Evolutionary conservation across 2,888 invertebrate genomes (phyloP).

Genomic region (Temnothorax rugatulus): DNA sequence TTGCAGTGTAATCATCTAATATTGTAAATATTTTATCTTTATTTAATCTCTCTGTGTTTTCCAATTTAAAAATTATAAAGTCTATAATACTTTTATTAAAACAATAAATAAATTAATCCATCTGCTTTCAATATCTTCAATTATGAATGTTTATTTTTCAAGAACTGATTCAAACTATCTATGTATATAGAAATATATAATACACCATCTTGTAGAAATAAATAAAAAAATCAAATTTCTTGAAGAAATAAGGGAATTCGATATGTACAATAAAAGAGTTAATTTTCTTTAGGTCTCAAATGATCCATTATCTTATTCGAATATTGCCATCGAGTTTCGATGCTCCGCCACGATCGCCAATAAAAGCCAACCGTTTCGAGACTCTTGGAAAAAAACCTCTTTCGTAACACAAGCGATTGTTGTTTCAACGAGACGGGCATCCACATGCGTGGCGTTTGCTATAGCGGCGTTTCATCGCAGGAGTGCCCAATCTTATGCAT

Average conservation of each 20-base stretch:
- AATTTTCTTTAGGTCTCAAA: not conserved
- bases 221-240: not conserved
- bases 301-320: not conserved
- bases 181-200: not conserved
- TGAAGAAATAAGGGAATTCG: not conserved
- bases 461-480: conserved; percentile 56
- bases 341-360: not conserved
- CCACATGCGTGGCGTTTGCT: conserved; percentile 53
- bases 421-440: conserved; percentile 47
- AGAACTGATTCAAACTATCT: not conserved
- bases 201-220: not conserved
- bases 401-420: conserved; percentile 60
- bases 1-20: not conserved
- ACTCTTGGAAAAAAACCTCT: conserved; percentile 60
- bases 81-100: not conserved
- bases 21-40: conserved; percentile 10
- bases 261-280: not conserved
- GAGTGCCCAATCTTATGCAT: conserved; percentile 66
- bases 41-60: not conserved
- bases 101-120: not conserved
- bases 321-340: not conserved
- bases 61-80: not conserved
- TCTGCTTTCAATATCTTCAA: not conserved
- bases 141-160: not conserved
- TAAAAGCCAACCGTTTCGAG: conserved; percentile 30